Evolutionary conservation across 2,113 vertebrate species (phyloP).

Genomic region (Aptenodytes patagonicus): DNA sequence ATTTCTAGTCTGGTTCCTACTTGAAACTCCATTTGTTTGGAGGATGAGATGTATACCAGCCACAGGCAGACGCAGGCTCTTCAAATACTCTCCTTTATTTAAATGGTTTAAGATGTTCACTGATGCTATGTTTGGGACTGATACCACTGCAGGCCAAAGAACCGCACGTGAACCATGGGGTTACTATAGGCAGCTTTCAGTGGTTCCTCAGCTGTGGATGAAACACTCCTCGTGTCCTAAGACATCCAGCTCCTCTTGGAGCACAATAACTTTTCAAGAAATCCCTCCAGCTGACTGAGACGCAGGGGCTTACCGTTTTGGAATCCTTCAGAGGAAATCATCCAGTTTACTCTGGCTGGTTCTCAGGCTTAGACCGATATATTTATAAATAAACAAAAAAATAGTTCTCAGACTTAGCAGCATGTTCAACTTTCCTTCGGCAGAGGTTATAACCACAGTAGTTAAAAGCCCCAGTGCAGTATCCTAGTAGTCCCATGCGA

Average conservation of each 20-base stretch:
- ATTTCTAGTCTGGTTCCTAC: background rate
- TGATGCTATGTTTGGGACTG: background rate
- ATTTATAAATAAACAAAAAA: background rate
- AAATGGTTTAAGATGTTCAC: background rate
- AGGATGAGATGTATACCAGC: background rate
- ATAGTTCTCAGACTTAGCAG: background rate
- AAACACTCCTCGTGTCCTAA: background rate
- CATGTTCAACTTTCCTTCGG: background rate
- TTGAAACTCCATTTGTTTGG: background rate
- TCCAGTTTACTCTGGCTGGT: background rate
- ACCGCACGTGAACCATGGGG: background rate
- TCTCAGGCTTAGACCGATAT: background rate
- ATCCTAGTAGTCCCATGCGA: background rate
- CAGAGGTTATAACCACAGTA: background rate
- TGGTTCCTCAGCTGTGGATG: background rate
- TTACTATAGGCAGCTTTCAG: background rate
- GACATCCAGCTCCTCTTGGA: background rate
- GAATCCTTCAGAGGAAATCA: background rate
- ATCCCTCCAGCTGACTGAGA: background rate
- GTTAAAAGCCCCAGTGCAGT: background rate
- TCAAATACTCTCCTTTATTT: background rate
- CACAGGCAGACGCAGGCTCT: background rate
- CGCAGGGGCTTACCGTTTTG: background rate
- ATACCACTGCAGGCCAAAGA: background rate
- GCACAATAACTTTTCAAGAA: background rate